Evolutionary conservation across 2,888 invertebrate species (phyloP), one percentile per base, ranked within the genome.

Genomic region (Epinotia demarniana): DNA sequence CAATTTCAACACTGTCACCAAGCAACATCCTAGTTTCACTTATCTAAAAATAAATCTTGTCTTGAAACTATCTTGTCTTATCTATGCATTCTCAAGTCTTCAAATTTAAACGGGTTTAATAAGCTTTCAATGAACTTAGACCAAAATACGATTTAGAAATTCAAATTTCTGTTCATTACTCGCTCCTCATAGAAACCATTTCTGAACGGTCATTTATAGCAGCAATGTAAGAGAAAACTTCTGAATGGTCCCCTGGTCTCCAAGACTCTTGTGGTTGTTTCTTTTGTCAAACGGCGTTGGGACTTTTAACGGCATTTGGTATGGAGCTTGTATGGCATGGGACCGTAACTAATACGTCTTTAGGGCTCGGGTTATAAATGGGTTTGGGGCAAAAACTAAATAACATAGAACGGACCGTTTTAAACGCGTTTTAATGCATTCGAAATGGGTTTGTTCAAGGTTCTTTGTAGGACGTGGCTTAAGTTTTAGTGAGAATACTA

Each of bases 261-360:
- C 13, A 61, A 61, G 23, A 57, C 39, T 19, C 12, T 33, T 53
- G 55, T 39, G 55, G 61, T 49, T 58, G 64, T 69, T 63, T 64
- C 53, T 53, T 62, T 75, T 75, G 70, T 75, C 57, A 60, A 71
- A 63, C n/a, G 75, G 75, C 27, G 70, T 75, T 60, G 67, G 72
- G 62, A 46, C 33, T 71, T 49, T 60, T 77, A 76, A 63, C 75
- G 53, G 61, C 49, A 23, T 71, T 75, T 76, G 68, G 39, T 68
- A 68, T 75, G 27, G 53, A n/a, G 70, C 73, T 76, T 77, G 73
- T 88, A 82, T 83, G 82, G 83, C 87, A 89, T 85, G 85, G 86
- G 84, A 85, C 86, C 91, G 89, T 89, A 84, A 89, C 93, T 91
- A 92, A 93, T 92, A 90, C 86, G 89, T 85, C 89, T 90, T 89